Percentiles rank a stretch among this genome's conserved stretches.
These are phyloP conservation scores for Brachionus asplanchnoidis DNA, from an alignment of 1,140 invertebrate species.

Conservation along the genomic window DNA sequence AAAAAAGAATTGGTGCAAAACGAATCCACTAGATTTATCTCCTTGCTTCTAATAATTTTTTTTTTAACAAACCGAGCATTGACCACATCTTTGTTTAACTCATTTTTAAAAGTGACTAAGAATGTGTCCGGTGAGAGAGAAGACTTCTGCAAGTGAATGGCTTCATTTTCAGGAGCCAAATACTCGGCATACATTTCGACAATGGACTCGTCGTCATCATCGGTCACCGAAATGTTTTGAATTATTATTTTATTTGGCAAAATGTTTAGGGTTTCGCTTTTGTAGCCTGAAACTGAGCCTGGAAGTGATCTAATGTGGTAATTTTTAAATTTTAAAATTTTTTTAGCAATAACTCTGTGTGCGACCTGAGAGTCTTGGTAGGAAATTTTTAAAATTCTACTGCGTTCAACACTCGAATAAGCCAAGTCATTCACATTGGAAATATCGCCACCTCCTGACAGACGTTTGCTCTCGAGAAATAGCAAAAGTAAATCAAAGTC, in stretches of 20 bases:
- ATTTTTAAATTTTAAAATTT: constrained; percentile 25
- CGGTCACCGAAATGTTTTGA: not conserved
- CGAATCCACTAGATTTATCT: not conserved
- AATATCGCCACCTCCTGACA: not conserved
- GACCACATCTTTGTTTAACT: not conserved
- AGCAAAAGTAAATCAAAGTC: constrained; percentile 11
- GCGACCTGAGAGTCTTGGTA: not conserved
- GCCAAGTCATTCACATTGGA: not conserved
- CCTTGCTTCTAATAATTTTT: not conserved
- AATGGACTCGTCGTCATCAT: not conserved
- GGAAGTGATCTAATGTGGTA: not conserved
- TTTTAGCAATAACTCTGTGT: not conserved
- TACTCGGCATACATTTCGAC: constrained; percentile 16
- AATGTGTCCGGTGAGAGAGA: not conserved
- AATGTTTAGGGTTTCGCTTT: not conserved
- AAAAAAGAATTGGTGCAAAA: not conserved
- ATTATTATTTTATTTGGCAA: not conserved
- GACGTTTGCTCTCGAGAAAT: not conserved
- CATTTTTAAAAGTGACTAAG: not conserved
- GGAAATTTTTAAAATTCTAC: not conserved
- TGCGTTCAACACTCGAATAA: not conserved
- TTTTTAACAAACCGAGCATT: not conserved
- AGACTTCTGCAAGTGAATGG: not conserved
- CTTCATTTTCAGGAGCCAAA: not conserved
- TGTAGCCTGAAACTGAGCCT: not conserved